phyloP scores from a whole-genome alignment of 1,140 invertebrate genomes.

The Hestina assimilis region DNA sequence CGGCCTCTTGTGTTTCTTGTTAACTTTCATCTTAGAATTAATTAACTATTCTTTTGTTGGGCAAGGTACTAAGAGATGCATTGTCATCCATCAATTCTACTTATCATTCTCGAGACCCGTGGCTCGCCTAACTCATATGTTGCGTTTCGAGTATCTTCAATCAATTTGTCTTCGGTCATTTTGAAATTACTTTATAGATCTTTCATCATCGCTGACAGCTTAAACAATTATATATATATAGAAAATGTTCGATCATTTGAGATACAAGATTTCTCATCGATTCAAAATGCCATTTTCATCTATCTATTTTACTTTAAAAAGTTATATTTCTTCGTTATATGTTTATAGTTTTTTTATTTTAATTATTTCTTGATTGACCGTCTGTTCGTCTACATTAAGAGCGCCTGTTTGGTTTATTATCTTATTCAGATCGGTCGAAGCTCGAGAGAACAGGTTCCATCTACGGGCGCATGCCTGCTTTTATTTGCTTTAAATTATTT shows the following conservation, averaged over 20 bases:
- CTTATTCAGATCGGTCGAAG: constrained; percentile 55
- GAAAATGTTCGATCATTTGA: constrained; percentile 18
- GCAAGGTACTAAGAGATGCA: constrained; percentile 41
- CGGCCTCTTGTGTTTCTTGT: constrained; percentile 41
- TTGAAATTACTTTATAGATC: constrained; percentile 47
- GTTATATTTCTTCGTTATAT: neutral
- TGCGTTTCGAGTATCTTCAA: constrained; percentile 48
- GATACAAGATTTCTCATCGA: constrained; percentile 21
- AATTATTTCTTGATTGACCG: constrained; percentile 6
- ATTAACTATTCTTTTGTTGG: constrained; percentile 68
- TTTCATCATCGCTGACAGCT: constrained; percentile 47
- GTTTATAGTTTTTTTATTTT: neutral
- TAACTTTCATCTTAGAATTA: constrained; percentile 64
- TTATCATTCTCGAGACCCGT: constrained; percentile 52
- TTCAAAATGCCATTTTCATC: constrained; percentile 9
- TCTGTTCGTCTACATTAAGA: constrained; percentile 54
- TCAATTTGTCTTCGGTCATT: constrained; percentile 61
- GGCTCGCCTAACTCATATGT: constrained; percentile 36
- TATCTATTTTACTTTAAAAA: constrained; percentile 13
- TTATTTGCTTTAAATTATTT: constrained; percentile 74
- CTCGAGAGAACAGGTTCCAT: constrained; percentile 48
- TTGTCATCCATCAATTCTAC: constrained; percentile 67
- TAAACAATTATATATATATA: constrained; percentile 37
- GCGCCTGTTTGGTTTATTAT: constrained; percentile 63
- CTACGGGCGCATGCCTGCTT: constrained; percentile 52